Conservation (phyloP, 2,113 vertebrate species). For the Anoura caudifer region DNA sequence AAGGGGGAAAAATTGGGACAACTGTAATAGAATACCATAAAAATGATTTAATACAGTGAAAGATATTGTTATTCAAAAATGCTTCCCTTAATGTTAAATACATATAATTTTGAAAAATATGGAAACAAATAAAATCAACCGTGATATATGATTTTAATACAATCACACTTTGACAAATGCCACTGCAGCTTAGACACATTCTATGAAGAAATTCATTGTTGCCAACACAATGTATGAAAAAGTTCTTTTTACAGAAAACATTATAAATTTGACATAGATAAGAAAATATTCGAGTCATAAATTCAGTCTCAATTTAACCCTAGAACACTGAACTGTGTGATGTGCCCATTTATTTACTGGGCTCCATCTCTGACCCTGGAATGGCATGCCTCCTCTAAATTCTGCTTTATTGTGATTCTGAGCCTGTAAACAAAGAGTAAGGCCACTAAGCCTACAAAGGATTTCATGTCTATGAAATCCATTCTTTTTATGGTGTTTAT, state of each 20-base stretch:
- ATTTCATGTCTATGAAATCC: conserved; percentile 23
- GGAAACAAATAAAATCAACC: neutral
- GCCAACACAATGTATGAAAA: neutral
- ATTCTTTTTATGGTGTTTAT: conserved; percentile 44
- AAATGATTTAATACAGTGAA: too few species aligned
- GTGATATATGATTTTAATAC: neutral
- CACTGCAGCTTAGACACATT: neutral
- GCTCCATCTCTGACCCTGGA: neutral
- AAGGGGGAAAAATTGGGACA: too few species aligned
- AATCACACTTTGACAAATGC: neutral
- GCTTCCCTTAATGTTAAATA: neutral
- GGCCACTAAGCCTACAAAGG: neutral
- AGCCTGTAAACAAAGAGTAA: neutral
- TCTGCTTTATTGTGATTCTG: conserved; percentile 8
- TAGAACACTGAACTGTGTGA: neutral
- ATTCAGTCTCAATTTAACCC: neutral
- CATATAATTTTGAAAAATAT: neutral
- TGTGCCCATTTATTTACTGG: neutral
- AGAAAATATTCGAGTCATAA: neutral
- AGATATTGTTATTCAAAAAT: too few species aligned
- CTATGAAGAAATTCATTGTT: neutral
- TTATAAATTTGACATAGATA: neutral
- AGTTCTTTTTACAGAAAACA: neutral
- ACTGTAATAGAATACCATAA: too few species aligned
- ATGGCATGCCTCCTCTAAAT: neutral